A percentile compares a stretch with the other conserved stretches of the same genome.
These are phyloP conservation scores for Epinotia ramella DNA, from an alignment of 2,888 invertebrate species.

Conservation along the genomic window DNA sequence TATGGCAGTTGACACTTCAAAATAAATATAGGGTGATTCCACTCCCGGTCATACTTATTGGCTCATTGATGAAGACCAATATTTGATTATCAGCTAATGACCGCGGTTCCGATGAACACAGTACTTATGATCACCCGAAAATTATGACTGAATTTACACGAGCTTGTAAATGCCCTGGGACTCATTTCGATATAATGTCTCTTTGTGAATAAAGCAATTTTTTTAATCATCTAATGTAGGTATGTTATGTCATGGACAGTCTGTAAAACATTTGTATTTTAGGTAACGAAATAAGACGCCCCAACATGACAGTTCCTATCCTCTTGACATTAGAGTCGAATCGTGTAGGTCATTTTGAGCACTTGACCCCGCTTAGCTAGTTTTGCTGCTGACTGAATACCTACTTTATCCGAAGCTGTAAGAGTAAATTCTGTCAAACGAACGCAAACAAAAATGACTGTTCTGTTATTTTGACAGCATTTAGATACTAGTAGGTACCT, in stretches of 20 bases:
- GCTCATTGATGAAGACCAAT: background rate
- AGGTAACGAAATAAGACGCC: too few species aligned
- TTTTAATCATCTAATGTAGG: background rate
- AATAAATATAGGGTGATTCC: background rate
- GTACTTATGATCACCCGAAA: background rate
- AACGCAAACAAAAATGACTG: too few species aligned
- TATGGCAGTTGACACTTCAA: background rate
- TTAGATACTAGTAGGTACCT: too few species aligned
- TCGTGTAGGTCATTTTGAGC: too few species aligned
- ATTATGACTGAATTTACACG: background rate
- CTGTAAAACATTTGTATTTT: too few species aligned
- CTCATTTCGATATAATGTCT: background rate
- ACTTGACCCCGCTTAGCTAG: too few species aligned
- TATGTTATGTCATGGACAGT: background rate
- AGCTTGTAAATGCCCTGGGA: background rate
- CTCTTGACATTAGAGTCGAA: too few species aligned
- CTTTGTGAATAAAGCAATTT: background rate
- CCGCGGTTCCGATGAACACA: background rate
- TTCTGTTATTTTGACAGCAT: too few species aligned
- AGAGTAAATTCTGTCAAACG: too few species aligned
- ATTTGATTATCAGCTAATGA: background rate
- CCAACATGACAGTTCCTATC: too few species aligned
- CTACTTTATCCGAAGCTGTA: too few species aligned
- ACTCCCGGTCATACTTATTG: background rate
- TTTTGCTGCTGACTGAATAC: too few species aligned